Conservation (phyloP, 1,140 invertebrate genomes). For the Platyscapa corneri region DNA sequence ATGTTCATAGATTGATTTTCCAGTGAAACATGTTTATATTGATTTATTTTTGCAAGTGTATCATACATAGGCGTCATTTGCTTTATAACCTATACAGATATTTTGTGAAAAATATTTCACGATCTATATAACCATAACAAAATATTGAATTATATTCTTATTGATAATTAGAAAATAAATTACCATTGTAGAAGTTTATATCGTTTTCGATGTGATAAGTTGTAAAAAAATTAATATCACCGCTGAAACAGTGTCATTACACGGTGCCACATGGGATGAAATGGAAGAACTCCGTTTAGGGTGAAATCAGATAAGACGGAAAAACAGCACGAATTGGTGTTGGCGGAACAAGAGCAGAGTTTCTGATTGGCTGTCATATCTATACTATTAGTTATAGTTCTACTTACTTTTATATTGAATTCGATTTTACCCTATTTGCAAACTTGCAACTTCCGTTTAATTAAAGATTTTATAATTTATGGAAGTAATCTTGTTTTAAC, state of each 20-base stretch:
- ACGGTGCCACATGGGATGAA: conserved; percentile 52
- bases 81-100: conserved; percentile 23
- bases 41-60: not conserved
- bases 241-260: conserved; percentile 44
- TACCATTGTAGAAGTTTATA: conserved; percentile 33
- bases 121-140: not conserved
- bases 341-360: not conserved
- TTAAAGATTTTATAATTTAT: conserved; percentile 31
- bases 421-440: not conserved
- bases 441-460: conserved; percentile 45
- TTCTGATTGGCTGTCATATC: conserved; percentile 5
- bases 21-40: not conserved
- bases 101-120: not conserved
- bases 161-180: conserved; percentile 6
- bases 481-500: too few species aligned
- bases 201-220: conserved; percentile 12
- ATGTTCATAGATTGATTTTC: conserved; percentile 10
- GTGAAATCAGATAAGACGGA: conserved; percentile 23
- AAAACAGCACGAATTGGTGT: conserved; percentile 1
- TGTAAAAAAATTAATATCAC: conserved; percentile 43
- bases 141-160: not conserved
- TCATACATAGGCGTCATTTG: not conserved
- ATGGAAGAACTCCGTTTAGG: conserved; percentile 32
- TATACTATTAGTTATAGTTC: not conserved
- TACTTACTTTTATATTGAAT: not conserved